phyloP scores from a whole-genome alignment of 2,888 invertebrate genomes.

The Cepaea hortensis region DNA sequence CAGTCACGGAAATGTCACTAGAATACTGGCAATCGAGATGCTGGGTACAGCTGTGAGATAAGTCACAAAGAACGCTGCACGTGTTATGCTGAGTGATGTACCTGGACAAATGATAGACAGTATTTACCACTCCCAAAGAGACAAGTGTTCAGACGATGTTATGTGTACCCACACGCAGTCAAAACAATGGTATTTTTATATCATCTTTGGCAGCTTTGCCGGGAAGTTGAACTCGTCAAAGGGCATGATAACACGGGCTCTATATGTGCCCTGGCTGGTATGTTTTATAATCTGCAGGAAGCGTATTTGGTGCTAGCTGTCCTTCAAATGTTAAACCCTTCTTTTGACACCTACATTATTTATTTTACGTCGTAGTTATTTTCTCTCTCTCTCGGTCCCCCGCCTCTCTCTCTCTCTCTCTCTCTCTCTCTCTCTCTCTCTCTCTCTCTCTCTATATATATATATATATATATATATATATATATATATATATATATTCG shows the following conservation, averaged over 20 bases:
- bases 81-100: not conserved
- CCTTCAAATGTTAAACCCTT: not conserved
- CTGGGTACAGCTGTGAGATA: too few relatives aligned
- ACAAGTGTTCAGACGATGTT: not conserved
- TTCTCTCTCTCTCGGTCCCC: not conserved
- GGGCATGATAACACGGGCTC: not conserved
- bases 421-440: not conserved
- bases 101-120: not conserved
- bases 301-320: not conserved
- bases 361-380: not conserved
- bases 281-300: conserved; percentile 8
- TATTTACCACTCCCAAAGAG: conserved; percentile 1
- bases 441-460: not conserved
- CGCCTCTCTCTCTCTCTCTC: not conserved
- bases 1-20: too few relatives aligned
- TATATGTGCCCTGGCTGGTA: not conserved
- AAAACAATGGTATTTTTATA: not conserved
- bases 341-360: too few relatives aligned
- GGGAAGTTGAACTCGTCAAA: not conserved
- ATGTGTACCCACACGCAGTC: not conserved
- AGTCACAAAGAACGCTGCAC: too few relatives aligned
- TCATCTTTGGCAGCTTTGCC: not conserved
- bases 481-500: not conserved
- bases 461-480: too few relatives aligned
- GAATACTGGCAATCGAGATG: too few relatives aligned